Evolutionary conservation across 2,797 vertebrate species (phyloP).

Genomic region (Alauda arvensis): DNA sequence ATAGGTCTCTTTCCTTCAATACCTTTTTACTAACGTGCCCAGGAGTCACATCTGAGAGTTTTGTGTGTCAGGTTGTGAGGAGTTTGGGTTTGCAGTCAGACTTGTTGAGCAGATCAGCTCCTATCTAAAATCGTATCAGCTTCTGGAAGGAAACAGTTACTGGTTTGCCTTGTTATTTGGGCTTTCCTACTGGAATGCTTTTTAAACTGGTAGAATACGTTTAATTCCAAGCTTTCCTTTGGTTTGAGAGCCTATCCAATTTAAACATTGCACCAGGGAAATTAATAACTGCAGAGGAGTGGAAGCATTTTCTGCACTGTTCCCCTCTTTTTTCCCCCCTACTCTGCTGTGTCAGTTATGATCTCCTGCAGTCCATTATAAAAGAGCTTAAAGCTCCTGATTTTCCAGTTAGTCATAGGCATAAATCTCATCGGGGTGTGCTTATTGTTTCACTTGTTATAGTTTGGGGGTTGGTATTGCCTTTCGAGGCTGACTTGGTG

Average conservation of each 20-base stretch:
- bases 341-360: fast-evolving
- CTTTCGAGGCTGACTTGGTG: not conserved
- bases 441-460: not conserved
- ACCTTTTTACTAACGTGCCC: not conserved
- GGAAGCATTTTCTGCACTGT: not conserved
- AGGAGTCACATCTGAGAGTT: not conserved
- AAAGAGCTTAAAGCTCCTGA: not conserved
- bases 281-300: not conserved
- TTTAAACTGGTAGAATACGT: not conserved
- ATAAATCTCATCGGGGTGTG: not conserved
- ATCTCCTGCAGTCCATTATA: not conserved
- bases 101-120: not conserved
- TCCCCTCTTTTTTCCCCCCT: fast-evolving
- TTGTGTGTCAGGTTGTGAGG: not conserved
- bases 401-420: not conserved
- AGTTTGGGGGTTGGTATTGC: not conserved
- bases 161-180: not conserved
- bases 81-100: not conserved
- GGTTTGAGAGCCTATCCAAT: not conserved
- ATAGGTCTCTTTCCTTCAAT: not conserved
- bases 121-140: not conserved
- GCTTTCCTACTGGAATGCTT: not conserved
- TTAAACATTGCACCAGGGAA: not conserved
- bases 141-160: not conserved
- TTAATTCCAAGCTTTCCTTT: not conserved